A percentile compares a stretch with the other conserved stretches of the same genome.
Evolutionary conservation across 2,797 vertebrate genomes (phyloP).

Genomic region (Tokudaia muenninki): DNA sequence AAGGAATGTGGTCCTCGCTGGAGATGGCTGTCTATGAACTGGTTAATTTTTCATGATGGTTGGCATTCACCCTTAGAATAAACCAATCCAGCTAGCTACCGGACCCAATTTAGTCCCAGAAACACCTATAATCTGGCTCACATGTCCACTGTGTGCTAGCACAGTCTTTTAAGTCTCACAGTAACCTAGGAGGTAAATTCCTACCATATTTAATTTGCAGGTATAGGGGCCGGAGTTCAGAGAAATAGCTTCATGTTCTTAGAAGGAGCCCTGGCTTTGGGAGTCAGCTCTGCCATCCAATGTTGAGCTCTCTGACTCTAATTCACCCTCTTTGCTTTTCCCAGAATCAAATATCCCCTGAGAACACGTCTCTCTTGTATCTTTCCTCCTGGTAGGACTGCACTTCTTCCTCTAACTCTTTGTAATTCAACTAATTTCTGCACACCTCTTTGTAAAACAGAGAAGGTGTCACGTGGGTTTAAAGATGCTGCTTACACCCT

Average conservation of each 20-base stretch:
- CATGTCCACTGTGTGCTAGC: too few species aligned
- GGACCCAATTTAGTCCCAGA: not conserved
- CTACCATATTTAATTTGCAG: not conserved
- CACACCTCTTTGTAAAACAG: not conserved
- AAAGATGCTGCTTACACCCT: not conserved
- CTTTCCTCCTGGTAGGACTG: not conserved
- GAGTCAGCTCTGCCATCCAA: not conserved
- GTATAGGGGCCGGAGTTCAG: not conserved
- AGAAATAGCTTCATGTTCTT: accelerated
- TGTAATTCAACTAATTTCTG: not conserved
- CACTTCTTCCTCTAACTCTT: not conserved
- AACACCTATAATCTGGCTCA: not conserved
- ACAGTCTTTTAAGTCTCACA: not conserved
- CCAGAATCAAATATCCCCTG: not conserved
- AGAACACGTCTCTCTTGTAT: not conserved
- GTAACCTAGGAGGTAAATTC: not conserved
- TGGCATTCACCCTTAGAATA: not conserved
- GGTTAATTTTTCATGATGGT: not conserved
- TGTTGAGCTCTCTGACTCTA: not conserved
- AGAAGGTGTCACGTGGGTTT: not conserved
- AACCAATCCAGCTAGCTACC: not conserved
- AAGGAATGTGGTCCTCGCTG: not conserved
- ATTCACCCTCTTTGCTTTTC: not conserved
- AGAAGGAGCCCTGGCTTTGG: not conserved
- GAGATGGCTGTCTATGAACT: not conserved